phyloP scores from a whole-genome alignment of 2,113 vertebrate genomes.

The Nansenia antarctica region DNA sequence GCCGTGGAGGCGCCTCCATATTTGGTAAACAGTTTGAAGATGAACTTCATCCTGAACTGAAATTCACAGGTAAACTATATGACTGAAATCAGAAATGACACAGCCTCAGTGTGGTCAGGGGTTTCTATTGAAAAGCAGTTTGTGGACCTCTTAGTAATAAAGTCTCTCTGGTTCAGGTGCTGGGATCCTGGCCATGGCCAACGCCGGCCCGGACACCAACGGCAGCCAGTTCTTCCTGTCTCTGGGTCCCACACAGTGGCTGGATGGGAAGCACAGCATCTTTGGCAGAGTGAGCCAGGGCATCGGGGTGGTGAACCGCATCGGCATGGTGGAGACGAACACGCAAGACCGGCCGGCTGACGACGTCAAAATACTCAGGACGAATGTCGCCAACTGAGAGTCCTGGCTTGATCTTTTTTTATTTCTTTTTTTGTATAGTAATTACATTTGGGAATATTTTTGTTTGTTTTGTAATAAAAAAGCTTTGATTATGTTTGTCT shows the following conservation, averaged over 20 bases:
- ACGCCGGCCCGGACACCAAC: conserved; percentile 91
- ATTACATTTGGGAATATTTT: conserved; percentile 27
- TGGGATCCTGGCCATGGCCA: conserved; percentile 96
- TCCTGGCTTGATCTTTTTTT: not conserved
- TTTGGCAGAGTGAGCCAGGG: conserved; percentile 91
- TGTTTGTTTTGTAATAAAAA: conserved; percentile 8
- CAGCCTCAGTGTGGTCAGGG: not conserved
- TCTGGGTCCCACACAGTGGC: conserved; percentile 89
- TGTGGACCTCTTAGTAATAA: not conserved
- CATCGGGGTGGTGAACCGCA: conserved; percentile 85
- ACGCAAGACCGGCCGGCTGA: conserved; percentile 90
- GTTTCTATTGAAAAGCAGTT: not conserved
- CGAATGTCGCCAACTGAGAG: conserved; percentile 73
- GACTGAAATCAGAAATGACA: not conserved
- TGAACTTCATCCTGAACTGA: conserved; percentile 88
- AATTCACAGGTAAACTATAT: conserved; percentile 85
- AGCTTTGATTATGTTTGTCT: not conserved
- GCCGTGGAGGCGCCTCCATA: conserved; percentile 92
- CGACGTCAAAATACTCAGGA: conserved; percentile 88
- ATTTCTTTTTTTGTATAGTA: conserved; percentile 28
- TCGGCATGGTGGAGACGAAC: conserved; percentile 94
- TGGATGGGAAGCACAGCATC: conserved; percentile 94
- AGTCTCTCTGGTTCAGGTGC: conserved; percentile 75
- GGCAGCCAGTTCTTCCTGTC: conserved; percentile 96
- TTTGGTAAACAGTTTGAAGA: conserved; percentile 97